phyloP scores from a whole-genome alignment of 2,797 vertebrate species.

The Peromyscus eremicus region DNA sequence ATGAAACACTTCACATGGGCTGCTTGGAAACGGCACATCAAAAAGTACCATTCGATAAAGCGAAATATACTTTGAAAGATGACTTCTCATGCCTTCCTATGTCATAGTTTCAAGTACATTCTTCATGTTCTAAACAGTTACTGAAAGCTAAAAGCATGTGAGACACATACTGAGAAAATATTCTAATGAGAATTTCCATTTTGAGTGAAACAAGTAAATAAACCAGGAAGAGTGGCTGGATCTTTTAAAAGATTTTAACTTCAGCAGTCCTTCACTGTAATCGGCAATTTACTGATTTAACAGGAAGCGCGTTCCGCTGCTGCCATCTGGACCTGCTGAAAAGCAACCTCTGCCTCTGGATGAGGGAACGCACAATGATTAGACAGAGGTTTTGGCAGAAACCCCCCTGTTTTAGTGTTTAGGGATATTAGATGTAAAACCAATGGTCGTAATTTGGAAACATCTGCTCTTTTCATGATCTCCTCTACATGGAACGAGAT shows the following conservation, averaged over 20 bases:
- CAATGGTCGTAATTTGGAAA: slow-evolving; percentile 73
- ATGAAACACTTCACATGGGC: background rate
- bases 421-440: slow-evolving; percentile 68
- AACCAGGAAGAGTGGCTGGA: background rate
- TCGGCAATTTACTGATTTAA: slow-evolving; percentile 57
- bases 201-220: slow-evolving; percentile 60
- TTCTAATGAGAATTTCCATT: slow-evolving; percentile 11
- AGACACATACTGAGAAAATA: slow-evolving; percentile 54
- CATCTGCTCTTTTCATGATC: slow-evolving; percentile 74
- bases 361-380: slow-evolving; percentile 52
- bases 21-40: slow-evolving; percentile 41
- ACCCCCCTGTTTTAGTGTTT: slow-evolving; percentile 58
- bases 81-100: background rate
- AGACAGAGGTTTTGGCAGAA: slow-evolving; percentile 62
- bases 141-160: slow-evolving; percentile 18
- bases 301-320: slow-evolving; percentile 34
- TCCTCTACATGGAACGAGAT: slow-evolving; percentile 48
- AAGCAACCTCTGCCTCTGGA: slow-evolving; percentile 66
- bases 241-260: slow-evolving; percentile 31
- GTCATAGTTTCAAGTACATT: background rate
- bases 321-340: slow-evolving; percentile 67
- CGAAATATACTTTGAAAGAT: slow-evolving; percentile 15
- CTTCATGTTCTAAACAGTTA: background rate
- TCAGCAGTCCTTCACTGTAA: slow-evolving; percentile 51
- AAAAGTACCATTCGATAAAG: background rate